phyloP scores from a whole-genome alignment of 2,888 invertebrate species.

The Eupithecia abbreviata region DNA sequence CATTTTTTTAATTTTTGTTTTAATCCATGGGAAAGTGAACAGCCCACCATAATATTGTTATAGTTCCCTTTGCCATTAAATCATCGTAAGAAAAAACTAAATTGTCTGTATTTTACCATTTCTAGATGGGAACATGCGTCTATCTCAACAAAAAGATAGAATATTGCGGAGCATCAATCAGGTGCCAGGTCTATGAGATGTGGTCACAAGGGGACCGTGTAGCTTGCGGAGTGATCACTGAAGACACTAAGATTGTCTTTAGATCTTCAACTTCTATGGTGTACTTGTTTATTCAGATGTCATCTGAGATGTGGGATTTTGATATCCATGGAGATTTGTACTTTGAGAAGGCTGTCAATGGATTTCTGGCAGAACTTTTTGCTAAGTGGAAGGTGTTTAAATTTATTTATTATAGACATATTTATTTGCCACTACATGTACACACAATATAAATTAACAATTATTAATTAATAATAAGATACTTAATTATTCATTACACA shows the following conservation, averaged over 20 bases:
- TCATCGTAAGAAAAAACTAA: background rate
- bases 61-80: too few species aligned
- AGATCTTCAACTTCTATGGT: constrained; percentile 99
- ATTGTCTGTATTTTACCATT: background rate
- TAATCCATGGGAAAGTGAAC: too few species aligned
- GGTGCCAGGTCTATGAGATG: constrained; percentile 97
- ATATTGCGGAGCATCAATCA: constrained; percentile 92
- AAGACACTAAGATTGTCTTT: constrained; percentile 98
- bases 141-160: constrained; percentile 97
- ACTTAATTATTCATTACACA: too few species aligned
- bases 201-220: constrained; percentile 98
- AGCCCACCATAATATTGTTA: too few species aligned
- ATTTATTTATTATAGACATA: background rate
- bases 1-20: too few species aligned
- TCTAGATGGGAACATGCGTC: constrained; percentile 94
- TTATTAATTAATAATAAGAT: too few species aligned
- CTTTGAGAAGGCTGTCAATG: constrained; percentile 98
- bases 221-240: constrained; percentile 96
- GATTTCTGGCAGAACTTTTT: constrained; percentile 97
- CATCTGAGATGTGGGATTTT: constrained; percentile 99
- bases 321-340: constrained; percentile 99
- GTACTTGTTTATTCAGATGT: constrained; percentile 99
- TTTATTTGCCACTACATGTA: too few species aligned
- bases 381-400: constrained; percentile 94
- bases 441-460: too few species aligned